phyloP scores from a whole-genome alignment of 2,113 vertebrate genomes.

The Natator depressus region DNA sequence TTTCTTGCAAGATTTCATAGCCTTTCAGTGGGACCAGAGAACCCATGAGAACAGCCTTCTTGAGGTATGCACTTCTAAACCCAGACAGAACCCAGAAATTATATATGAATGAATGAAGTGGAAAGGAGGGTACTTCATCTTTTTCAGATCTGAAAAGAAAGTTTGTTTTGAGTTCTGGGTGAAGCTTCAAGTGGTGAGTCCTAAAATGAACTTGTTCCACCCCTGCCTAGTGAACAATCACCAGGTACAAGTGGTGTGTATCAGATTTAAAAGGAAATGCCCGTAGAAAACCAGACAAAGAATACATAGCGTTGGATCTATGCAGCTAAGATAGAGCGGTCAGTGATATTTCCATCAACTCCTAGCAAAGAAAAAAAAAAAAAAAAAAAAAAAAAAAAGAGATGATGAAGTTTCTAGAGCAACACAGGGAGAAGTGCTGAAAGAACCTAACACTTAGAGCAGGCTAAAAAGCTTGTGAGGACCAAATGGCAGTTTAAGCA shows the following conservation, averaged over 20 bases:
- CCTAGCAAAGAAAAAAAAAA: background rate
- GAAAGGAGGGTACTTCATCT: background rate
- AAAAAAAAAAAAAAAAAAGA: background rate
- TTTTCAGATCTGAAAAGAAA: background rate
- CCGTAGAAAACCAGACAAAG: background rate
- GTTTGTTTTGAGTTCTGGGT: background rate
- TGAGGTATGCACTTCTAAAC: background rate
- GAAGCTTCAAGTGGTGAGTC: background rate
- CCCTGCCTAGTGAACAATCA: background rate
- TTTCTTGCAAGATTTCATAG: background rate
- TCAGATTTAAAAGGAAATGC: background rate
- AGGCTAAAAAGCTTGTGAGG: background rate
- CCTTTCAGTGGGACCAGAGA: background rate
- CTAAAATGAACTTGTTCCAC: conserved; percentile 12
- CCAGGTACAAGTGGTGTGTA: background rate
- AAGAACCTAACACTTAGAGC: background rate
- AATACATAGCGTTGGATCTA: background rate
- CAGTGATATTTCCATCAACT: background rate
- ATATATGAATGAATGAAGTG: background rate
- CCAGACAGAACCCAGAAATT: background rate
- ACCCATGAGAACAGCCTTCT: background rate
- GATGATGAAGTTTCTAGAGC: background rate
- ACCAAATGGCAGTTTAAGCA: background rate
- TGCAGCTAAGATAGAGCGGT: background rate
- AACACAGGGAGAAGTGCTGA: background rate